Evolutionary conservation across 2,797 vertebrate genomes (phyloP).

Genomic region (Acrossocheilus fasciatus): DNA sequence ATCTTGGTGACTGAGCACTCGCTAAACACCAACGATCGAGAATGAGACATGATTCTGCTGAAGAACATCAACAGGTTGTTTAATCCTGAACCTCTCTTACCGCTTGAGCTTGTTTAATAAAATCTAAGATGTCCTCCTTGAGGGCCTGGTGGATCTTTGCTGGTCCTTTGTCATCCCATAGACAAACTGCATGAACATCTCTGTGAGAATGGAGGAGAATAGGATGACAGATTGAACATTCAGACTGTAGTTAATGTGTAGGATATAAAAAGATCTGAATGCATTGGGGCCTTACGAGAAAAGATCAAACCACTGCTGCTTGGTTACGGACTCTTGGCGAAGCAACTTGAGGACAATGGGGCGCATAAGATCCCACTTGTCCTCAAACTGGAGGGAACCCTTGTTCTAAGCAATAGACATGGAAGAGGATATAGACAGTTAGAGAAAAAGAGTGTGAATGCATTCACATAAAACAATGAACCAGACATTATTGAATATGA

Average conservation of each 20-base stretch:
- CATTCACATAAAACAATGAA: slow-evolving; percentile 15
- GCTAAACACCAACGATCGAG: slow-evolving; percentile 71
- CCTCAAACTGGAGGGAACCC: slow-evolving; percentile 99
- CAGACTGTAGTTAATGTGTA: not conserved
- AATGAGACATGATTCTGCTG: not conserved
- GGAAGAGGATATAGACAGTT: slow-evolving; percentile 25
- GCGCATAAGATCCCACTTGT: slow-evolving; percentile 99
- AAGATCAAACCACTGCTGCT: slow-evolving; percentile 98
- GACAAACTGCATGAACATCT: slow-evolving; percentile 97
- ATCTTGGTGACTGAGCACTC: slow-evolving; percentile 96
- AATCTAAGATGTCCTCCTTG: slow-evolving; percentile 99
- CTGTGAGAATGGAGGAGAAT: slow-evolving; percentile 69
- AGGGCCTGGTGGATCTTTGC: slow-evolving; percentile 99
- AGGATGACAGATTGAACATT: not conserved
- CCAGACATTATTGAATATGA: not conserved
- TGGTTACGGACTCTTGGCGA: slow-evolving; percentile 97
- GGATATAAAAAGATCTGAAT: not conserved
- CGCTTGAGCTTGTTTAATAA: slow-evolving; percentile 99
- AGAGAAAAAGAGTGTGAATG: not conserved
- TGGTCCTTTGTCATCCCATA: slow-evolving; percentile 99
- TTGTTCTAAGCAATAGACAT: slow-evolving; percentile 85
- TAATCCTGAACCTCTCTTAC: slow-evolving; percentile 65
- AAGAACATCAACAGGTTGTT: not conserved
- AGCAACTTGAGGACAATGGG: slow-evolving; percentile 97
- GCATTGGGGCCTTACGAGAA: slow-evolving; percentile 88